A percentile compares a stretch with the other conserved stretches of the same genome.
These are phyloP conservation scores for Scaptomyza pallida DNA, from an alignment of 1,140 invertebrate species.

Conservation along the genomic window DNA sequence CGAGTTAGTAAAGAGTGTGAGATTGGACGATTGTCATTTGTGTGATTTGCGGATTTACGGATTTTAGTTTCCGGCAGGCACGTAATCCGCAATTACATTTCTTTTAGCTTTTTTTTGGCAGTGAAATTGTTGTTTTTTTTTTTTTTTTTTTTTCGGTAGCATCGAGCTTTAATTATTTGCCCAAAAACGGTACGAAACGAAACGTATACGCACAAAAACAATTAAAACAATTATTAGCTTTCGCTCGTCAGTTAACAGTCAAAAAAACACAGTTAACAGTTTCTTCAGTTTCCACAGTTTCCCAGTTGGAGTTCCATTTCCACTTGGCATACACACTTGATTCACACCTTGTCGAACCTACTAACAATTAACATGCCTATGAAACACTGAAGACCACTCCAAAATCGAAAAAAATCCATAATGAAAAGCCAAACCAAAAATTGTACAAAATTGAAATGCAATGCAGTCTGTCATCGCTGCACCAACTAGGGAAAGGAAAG, in stretches of 20 bases:
- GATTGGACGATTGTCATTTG: conserved; percentile 27
- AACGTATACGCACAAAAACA: background rate
- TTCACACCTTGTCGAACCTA: conserved; percentile 49
- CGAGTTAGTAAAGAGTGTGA: conserved; percentile 10
- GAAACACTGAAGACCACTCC: conserved; percentile 53
- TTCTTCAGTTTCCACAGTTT: conserved; percentile 31
- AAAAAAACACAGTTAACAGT: conserved; percentile 30
- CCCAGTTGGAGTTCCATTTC: conserved; percentile 30
- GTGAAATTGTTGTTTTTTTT: conserved; percentile 1
- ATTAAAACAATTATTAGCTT: conserved; percentile 33
- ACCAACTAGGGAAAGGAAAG: conserved; percentile 73
- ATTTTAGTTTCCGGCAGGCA: conserved; percentile 72
- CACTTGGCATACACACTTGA: conserved; percentile 30
- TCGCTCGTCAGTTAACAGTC: conserved; percentile 7
- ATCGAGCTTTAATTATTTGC: conserved; percentile 50
- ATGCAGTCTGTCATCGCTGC: conserved; percentile 31
- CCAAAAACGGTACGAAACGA: conserved; percentile 9
- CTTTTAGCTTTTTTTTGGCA: no score
- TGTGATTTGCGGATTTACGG: conserved; percentile 30
- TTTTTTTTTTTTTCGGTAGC: conserved; percentile 22
- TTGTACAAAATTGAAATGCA: conserved; percentile 48
- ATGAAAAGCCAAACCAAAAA: conserved; percentile 35
- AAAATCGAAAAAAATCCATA: conserved; percentile 4
- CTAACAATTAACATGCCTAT: conserved; percentile 63
- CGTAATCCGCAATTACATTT: conserved; percentile 68